Conservation (phyloP, 2,113 vertebrate genomes). For the Labeo rohita region DNA sequence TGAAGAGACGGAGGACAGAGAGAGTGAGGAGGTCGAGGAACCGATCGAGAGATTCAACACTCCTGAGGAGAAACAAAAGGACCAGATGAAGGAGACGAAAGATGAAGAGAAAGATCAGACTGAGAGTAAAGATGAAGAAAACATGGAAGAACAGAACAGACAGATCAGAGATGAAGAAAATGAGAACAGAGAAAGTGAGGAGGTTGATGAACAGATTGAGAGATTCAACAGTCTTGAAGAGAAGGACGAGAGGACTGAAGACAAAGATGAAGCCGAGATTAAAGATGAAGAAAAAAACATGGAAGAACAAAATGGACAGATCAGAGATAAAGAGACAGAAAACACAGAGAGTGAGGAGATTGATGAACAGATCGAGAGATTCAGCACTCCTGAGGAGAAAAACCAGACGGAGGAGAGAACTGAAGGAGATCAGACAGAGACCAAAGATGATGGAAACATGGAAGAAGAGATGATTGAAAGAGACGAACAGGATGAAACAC, state of each 20-base stretch:
- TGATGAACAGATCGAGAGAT: not conserved
- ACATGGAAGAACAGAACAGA: not conserved
- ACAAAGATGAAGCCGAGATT: not conserved
- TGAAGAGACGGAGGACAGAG: too few relatives aligned
- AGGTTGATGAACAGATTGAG: not conserved
- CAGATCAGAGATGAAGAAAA: not conserved
- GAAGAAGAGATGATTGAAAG: not conserved
- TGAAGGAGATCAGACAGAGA: not conserved
- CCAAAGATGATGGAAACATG: not conserved
- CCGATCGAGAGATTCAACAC: not conserved
- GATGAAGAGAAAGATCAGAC: not conserved
- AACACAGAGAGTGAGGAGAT: not conserved
- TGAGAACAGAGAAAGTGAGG: not conserved
- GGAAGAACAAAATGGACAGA: not conserved
- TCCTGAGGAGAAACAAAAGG: not conserved
- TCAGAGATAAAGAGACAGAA: not conserved
- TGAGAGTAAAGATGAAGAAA: not conserved
- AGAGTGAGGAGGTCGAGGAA: not conserved
- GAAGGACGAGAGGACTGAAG: not conserved
- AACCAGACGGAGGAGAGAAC: not conserved
- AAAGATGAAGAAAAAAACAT: not conserved
- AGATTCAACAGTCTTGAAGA: not conserved
- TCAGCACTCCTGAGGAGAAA: conserved; percentile 1
- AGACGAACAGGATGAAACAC: not conserved
- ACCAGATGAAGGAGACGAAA: not conserved